These are phyloP conservation scores for Garra rufa DNA, from an alignment of 2,113 vertebrate genomes.

Conservation along the genomic window DNA sequence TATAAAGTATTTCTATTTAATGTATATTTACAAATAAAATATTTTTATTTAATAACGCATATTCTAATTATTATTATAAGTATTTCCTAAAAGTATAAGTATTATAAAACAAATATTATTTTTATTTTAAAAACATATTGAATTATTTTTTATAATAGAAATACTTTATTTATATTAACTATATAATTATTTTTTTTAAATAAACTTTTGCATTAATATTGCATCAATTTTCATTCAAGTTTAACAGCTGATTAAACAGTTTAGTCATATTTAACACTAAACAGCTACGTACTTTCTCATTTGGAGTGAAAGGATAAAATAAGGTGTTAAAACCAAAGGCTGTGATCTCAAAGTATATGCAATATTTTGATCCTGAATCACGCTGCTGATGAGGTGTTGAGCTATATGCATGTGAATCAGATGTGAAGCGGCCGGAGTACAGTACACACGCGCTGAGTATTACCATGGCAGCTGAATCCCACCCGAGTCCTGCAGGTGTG, in stretches of 20 bases:
- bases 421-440: conserved; percentile 51
- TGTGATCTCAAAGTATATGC: neutral
- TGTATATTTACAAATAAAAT: no score
- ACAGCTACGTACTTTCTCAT: neutral
- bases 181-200: no score
- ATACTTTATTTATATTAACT: neutral
- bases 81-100: no score
- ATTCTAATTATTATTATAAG: no score
- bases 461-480: conserved; percentile 62
- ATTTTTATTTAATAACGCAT: no score
- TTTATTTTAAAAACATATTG: no score
- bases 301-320: conserved; percentile 27
- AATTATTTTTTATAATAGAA: no score
- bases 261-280: neutral
- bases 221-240: neutral
- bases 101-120: no score
- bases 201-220: no score
- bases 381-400: neutral
- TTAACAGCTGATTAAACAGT: neutral
- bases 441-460: conserved; percentile 53
- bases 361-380: conserved; percentile 15
- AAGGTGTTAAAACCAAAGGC: conserved; percentile 21
- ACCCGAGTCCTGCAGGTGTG: conserved; percentile 61
- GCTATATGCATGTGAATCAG: conserved; percentile 32
- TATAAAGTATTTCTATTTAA: no score